A percentile compares a stretch with the other conserved stretches of the same genome.
Evolutionary conservation across 1,140 invertebrate species (phyloP).

Genomic region (Platyura marginata): DNA sequence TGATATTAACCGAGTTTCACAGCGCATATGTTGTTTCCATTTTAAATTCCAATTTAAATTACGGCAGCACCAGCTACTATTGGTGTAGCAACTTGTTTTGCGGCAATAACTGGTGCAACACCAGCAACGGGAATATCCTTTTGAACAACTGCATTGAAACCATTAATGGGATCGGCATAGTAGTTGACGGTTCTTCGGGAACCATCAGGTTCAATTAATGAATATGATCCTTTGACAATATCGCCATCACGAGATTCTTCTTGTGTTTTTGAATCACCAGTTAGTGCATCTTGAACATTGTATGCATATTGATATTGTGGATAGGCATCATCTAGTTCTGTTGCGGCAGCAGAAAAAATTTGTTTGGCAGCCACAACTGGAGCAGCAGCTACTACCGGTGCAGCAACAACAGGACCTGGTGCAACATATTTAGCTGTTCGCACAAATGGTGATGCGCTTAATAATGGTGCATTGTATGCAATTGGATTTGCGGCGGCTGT

Average conservation of each 20-base stretch:
- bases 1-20: too few species aligned
- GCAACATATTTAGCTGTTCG: constrained; percentile 8
- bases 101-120: constrained; percentile 6
- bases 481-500: constrained; percentile 5
- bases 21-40: too few species aligned
- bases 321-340: constrained; percentile 27
- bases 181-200: constrained; percentile 33
- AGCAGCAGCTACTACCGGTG: constrained; percentile 13
- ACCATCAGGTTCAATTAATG: constrained; percentile 34
- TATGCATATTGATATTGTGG: constrained; percentile 35
- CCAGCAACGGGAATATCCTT: constrained; percentile 28
- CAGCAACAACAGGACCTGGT: constrained; percentile 17
- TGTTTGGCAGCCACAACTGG: neutral
- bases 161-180: constrained; percentile 31
- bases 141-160: constrained; percentile 36
- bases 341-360: too few species aligned
- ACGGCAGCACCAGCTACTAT: constrained; percentile 6
- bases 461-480: constrained; percentile 5
- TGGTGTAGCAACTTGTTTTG: constrained; percentile 13
- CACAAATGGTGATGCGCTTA: constrained; percentile 6
- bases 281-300: constrained; percentile 31
- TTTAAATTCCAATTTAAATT: too few species aligned
- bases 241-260: constrained; percentile 34
- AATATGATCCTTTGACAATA: constrained; percentile 34
- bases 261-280: constrained; percentile 34